phyloP scores from a whole-genome alignment of 2,797 vertebrate species.

The Poeciliopsis presidionis region DNA sequence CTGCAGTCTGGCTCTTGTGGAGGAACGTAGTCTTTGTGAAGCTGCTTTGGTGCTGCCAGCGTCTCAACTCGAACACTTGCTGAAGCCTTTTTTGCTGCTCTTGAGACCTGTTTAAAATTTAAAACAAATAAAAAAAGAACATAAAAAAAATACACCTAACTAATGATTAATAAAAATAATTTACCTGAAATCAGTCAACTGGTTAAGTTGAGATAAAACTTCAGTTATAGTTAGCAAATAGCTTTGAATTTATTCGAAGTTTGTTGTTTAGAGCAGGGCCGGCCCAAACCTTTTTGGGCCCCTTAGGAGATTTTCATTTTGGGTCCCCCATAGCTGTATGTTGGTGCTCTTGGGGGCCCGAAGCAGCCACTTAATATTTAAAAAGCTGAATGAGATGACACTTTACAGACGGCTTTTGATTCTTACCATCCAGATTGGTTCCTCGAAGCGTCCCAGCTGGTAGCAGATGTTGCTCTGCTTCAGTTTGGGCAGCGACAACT shows the following conservation, averaged over 20 bases:
- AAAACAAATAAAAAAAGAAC: background rate
- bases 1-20: conserved; percentile 67
- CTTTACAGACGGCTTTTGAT: background rate
- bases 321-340: no score
- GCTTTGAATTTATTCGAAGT: background rate
- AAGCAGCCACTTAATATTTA: background rate
- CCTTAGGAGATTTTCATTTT: no score
- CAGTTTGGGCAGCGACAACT: conserved; percentile 77
- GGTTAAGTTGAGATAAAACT: background rate
- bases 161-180: background rate
- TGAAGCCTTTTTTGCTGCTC: conserved; percentile 56
- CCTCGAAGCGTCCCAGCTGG: conserved; percentile 54
- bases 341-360: no score
- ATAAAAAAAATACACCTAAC: background rate
- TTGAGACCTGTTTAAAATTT: conserved; percentile 70
- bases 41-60: conserved; percentile 75
- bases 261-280: background rate
- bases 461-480: conserved; percentile 68
- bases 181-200: background rate
- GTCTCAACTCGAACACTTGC: conserved; percentile 59
- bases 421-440: conserved; percentile 78
- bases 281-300: no score
- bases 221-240: background rate
- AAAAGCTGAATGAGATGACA: background rate
- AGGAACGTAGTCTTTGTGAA: conserved; percentile 65